Percentiles rank a stretch among this genome's conserved stretches.
Conservation (phyloP, 1,140 invertebrate genomes). For the Steinernema khuongi region DNA sequence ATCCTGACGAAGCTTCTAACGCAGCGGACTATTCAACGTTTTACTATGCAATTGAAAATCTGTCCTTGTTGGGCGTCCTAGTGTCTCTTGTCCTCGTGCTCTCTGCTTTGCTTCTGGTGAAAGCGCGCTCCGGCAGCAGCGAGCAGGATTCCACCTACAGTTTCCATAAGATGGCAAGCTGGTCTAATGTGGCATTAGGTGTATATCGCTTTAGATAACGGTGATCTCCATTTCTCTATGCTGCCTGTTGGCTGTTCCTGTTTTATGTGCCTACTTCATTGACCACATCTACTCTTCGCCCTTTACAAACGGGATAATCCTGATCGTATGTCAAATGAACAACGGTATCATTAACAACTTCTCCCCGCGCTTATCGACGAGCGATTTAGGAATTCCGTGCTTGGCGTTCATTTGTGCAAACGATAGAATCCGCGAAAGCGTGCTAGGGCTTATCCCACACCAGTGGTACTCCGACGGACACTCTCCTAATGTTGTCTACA, state of each 20-base stretch:
- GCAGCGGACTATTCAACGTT: neutral
- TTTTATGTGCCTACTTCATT: neutral
- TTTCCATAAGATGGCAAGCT: neutral
- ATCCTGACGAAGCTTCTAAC: neutral
- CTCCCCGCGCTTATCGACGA: too few relatives aligned
- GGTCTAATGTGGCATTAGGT: neutral
- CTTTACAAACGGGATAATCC: neutral
- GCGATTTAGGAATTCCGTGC: constrained; percentile 7
- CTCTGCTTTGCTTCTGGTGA: neutral
- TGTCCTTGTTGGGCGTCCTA: neutral
- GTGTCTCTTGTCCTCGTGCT: neutral
- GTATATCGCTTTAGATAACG: neutral
- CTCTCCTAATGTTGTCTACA: neutral
- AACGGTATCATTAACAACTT: too few relatives aligned
- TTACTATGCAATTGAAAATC: neutral
- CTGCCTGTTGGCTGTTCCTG: neutral
- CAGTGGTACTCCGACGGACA: neutral
- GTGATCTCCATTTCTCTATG: neutral
- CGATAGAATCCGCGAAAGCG: neutral
- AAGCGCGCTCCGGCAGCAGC: neutral
- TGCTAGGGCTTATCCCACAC: neutral
- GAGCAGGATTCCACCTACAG: neutral
- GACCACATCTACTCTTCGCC: neutral
- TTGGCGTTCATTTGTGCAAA: neutral
- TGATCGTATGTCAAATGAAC: neutral